A percentile compares a stretch with the other conserved stretches of the same genome.
These are phyloP conservation scores for Osmerus eperlanus DNA, from an alignment of 2,113 vertebrate genomes.

Conservation along the genomic window DNA sequence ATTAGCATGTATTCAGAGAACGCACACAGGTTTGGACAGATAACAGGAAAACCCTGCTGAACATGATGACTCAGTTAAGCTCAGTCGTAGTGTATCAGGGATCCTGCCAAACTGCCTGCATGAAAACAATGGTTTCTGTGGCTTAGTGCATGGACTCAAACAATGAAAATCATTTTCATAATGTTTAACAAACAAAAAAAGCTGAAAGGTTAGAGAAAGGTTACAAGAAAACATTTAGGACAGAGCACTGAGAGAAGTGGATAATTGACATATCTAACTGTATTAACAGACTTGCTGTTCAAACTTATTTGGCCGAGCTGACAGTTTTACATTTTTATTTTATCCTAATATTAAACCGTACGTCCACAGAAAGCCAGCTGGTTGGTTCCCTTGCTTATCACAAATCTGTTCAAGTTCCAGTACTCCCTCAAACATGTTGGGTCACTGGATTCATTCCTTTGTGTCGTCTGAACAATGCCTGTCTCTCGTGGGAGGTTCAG, in stretches of 20 bases:
- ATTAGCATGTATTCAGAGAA: conserved; percentile 56
- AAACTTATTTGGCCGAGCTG: neutral
- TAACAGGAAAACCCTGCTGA: conserved; percentile 50
- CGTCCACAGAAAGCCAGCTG: neutral
- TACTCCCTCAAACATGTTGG: conserved; percentile 29
- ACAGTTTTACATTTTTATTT: neutral
- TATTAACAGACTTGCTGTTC: conserved; percentile 14
- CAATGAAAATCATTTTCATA: too few species aligned
- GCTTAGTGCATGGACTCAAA: neutral
- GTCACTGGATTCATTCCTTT: conserved; percentile 53
- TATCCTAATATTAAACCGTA: neutral
- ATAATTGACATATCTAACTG: conserved; percentile 9
- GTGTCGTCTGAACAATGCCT: conserved; percentile 63
- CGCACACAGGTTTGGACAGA: conserved; percentile 52
- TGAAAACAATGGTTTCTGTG: too few species aligned
- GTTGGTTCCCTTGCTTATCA: conserved; percentile 33
- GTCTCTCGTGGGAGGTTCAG: conserved; percentile 61
- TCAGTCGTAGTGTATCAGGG: too few species aligned
- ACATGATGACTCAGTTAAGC: conserved; percentile 46
- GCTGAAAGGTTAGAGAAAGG: too few species aligned
- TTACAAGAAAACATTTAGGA: too few species aligned
- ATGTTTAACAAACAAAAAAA: too few species aligned
- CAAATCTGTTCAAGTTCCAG: conserved; percentile 29
- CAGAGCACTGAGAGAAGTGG: too few species aligned
- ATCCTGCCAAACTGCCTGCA: too few species aligned